These are phyloP conservation scores for Zalophus californianus DNA, from an alignment of 2,797 vertebrate genomes.

Conservation along the genomic window DNA sequence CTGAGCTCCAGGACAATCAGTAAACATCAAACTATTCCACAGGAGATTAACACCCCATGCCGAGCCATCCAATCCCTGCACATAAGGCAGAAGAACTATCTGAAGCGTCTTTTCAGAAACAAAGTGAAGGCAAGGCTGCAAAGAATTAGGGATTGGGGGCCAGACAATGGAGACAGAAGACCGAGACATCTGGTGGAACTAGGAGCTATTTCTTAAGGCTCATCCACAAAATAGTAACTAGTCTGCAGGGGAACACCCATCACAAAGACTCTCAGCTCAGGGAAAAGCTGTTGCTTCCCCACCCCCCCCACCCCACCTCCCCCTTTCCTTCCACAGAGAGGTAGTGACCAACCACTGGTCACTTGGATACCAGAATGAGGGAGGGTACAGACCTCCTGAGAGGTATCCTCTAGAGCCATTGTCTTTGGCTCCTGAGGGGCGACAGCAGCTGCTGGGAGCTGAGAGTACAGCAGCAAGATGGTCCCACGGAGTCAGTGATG, in stretches of 20 bases:
- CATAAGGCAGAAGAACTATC: neutral
- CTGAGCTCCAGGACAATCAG: neutral
- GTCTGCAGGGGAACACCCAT: rapidly evolving
- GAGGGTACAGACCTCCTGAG: neutral
- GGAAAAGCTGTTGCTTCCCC: neutral
- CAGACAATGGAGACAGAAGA: neutral
- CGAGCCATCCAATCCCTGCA: neutral
- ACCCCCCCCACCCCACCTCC: no score
- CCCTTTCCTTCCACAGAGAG: neutral
- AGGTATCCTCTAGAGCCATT: neutral
- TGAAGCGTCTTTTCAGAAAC: neutral
- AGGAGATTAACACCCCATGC: neutral
- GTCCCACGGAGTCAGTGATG: neutral
- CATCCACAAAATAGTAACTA: neutral
- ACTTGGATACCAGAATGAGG: neutral
- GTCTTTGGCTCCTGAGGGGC: neutral
- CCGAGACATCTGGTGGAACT: neutral
- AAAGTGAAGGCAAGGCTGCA: neutral
- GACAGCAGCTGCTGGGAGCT: neutral
- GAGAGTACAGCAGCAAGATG: neutral
- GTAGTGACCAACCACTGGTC: neutral
- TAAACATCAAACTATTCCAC: neutral
- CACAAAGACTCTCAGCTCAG: neutral
- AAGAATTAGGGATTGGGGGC: neutral
- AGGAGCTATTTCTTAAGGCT: neutral